These are phyloP conservation scores for Agrilus mali DNA, from an alignment of 2,888 invertebrate species.

Conservation along the genomic window DNA sequence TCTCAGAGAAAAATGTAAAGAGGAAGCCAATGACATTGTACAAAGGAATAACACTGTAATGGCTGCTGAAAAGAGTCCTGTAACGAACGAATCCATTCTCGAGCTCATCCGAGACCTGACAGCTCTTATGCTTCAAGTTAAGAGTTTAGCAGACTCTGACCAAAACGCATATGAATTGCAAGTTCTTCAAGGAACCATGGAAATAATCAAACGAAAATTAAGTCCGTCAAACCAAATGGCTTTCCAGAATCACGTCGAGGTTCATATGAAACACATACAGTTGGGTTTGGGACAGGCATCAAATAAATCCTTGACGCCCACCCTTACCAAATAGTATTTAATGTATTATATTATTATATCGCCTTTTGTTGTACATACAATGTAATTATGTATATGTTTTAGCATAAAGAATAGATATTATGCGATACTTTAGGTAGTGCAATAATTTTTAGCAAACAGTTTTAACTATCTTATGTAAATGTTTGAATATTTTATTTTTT, in stretches of 20 bases:
- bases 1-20: conserved; percentile 73
- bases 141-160: conserved; percentile 64
- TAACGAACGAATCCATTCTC: conserved; percentile 47
- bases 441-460: neutral
- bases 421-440: neutral
- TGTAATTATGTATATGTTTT: neutral
- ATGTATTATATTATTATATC: neutral
- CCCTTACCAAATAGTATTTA: conserved; percentile 8
- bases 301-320: conserved; percentile 6
- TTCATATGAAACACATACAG: conserved; percentile 83
- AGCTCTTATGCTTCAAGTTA: conserved; percentile 80
- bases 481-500: too few species aligned
- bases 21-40: conserved; percentile 73
- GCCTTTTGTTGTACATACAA: neutral
- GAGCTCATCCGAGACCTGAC: conserved; percentile 78
- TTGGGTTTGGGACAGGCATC: conserved; percentile 44
- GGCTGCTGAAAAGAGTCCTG: conserved; percentile 40
- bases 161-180: conserved; percentile 84
- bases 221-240: conserved; percentile 60
- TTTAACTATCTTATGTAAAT: neutral
- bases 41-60: conserved; percentile 53
- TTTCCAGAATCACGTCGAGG: conserved; percentile 82
- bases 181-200: conserved; percentile 82
- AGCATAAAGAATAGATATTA: neutral
- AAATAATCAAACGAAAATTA: conserved; percentile 72